Conservation (phyloP, 2,113 vertebrate genomes). For the Nerophis ophidion region DNA sequence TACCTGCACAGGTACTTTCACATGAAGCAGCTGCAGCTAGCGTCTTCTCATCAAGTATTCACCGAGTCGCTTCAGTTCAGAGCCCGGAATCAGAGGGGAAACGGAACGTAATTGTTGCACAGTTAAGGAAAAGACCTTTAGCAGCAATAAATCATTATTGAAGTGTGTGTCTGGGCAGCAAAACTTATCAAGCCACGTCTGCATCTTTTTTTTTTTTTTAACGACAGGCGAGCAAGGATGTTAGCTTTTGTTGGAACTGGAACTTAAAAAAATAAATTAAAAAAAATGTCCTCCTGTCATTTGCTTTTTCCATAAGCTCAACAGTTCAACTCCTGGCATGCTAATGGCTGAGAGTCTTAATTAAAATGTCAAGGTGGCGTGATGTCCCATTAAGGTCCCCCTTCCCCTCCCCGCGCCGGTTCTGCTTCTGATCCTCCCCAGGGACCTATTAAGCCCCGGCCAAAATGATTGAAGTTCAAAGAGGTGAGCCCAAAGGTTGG, state of each 20-base stretch:
- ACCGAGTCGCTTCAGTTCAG: conserved; percentile 32
- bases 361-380: conserved; percentile 80
- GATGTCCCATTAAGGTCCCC: conserved; percentile 73
- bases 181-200: conserved; percentile 13
- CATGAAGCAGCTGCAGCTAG: conserved; percentile 1
- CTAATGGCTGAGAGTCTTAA: conserved; percentile 75
- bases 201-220: not conserved
- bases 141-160: conserved; percentile 10
- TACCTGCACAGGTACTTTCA: no score
- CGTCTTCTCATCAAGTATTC: conserved; percentile 34
- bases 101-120: conserved; percentile 9
- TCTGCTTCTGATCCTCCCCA: conserved; percentile 72
- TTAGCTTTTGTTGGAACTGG: conserved; percentile 1
- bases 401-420: conserved; percentile 50
- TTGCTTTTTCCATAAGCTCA: conserved; percentile 56
- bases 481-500: conserved; percentile 73
- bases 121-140: conserved; percentile 19
- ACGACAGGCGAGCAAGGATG: not conserved
- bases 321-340: conserved; percentile 63
- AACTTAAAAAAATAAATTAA: conserved; percentile 35
- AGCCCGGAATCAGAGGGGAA: conserved; percentile 18
- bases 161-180: conserved; percentile 7
- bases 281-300: conserved; percentile 39
- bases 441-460: conserved; percentile 76
- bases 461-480: conserved; percentile 80